phyloP scores from a whole-genome alignment of 2,797 vertebrate species.

The Dicrostonyx torquatus region DNA sequence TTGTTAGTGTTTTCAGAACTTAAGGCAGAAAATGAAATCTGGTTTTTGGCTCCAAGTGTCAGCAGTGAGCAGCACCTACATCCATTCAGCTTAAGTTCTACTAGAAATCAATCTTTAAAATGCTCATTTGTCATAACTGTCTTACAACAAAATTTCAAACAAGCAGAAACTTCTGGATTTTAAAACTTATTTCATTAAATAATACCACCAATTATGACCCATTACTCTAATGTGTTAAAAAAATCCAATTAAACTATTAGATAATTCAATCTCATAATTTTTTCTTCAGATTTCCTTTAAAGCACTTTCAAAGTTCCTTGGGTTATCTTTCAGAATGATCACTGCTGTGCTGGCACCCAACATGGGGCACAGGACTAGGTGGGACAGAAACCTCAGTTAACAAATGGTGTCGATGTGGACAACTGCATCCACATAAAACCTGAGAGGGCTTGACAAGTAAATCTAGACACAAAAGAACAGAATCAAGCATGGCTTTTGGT shows the following conservation, averaged over 20 bases:
- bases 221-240: not conserved
- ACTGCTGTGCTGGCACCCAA: not conserved
- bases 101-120: not conserved
- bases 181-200: conserved; percentile 15
- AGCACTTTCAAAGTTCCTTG: not conserved
- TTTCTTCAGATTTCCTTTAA: conserved; percentile 30
- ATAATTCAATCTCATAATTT: not conserved
- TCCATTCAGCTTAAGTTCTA: not conserved
- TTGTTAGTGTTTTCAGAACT: not conserved
- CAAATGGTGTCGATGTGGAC: no score
- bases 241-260: not conserved
- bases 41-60: not conserved
- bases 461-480: no score
- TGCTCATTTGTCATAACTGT: not conserved
- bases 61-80: not conserved
- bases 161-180: not conserved
- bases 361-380: no score
- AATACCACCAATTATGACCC: not conserved
- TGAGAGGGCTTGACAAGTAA: no score
- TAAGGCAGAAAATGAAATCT: not conserved
- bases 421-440: no score
- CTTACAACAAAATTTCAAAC: conserved; percentile 8
- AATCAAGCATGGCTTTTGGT: no score
- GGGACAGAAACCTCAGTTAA: no score
- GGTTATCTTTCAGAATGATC: not conserved